A percentile compares a stretch with the other conserved stretches of the same genome.
Evolutionary conservation across 1,140 invertebrate species (phyloP).

Genomic region (Armadillidium nasatum): DNA sequence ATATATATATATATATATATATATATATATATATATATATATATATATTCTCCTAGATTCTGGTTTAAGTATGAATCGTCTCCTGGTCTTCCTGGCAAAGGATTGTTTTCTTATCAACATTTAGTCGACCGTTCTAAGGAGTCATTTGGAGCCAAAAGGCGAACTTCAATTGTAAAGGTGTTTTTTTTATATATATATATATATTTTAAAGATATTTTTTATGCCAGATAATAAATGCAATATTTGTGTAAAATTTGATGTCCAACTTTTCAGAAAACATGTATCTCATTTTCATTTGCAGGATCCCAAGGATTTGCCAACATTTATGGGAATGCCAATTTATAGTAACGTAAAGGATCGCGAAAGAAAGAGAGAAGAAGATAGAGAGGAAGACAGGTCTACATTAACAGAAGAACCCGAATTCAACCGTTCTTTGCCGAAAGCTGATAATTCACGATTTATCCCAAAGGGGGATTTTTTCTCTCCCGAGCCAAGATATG

Average conservation of each 20-base stretch:
- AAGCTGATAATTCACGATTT: neutral
- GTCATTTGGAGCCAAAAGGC: neutral
- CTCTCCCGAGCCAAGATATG: neutral
- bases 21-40: too few species aligned
- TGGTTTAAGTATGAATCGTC: neutral
- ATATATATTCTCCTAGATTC: too few species aligned
- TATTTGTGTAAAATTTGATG: neutral
- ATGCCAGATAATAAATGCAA: neutral
- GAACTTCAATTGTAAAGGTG: neutral
- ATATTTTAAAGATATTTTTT: neutral
- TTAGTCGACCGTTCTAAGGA: neutral
- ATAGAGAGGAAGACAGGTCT: neutral
- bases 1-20: too few species aligned
- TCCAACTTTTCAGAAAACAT: neutral
- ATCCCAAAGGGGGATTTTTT: neutral
- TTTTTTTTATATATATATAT: neutral
- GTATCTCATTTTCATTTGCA: neutral
- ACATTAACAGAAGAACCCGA: neutral
- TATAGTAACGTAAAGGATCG: neutral
- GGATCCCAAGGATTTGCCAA: neutral
- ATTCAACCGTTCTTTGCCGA: too few species aligned
- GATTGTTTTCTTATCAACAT: slow-evolving; percentile 3
- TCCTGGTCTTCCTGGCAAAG: neutral
- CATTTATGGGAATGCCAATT: neutral
- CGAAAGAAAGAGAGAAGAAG: neutral